Conservation (phyloP, 2,888 invertebrate genomes). For the Alentia gelatinosa region DNA sequence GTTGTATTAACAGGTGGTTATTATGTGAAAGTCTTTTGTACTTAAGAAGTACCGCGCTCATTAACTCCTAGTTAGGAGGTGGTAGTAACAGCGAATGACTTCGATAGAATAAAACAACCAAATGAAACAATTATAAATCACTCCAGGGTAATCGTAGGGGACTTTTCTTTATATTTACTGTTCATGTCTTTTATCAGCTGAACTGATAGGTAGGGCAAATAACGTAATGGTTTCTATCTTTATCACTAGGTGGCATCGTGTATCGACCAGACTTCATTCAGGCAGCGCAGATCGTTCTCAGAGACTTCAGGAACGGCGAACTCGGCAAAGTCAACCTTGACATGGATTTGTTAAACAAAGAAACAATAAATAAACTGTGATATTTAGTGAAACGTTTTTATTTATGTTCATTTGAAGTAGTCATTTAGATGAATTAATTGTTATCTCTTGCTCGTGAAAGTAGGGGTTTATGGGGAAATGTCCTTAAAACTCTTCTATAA, state of each 20-base stretch:
- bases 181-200: no score
- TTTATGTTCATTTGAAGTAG: not conserved
- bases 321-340: slow-evolving; percentile 75
- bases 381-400: not conserved
- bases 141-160: no score
- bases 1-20: no score
- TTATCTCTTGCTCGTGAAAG: not conserved
- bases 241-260: slow-evolving; percentile 58
- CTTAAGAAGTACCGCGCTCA: no score
- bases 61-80: no score
- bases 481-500: not conserved
- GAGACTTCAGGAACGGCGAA: slow-evolving; percentile 72
- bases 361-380: not conserved
- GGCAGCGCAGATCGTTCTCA: slow-evolving; percentile 70
- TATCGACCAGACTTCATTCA: slow-evolving; percentile 69
- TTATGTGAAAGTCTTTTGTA: no score
- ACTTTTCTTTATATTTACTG: no score
- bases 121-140: no score
- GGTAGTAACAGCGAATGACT: no score
- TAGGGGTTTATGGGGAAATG: not conserved
- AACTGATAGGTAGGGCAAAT: no score
- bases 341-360: slow-evolving; percentile 64
- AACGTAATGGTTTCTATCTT: no score
- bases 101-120: no score
- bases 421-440: not conserved